Evolutionary conservation across 2,888 invertebrate genomes (phyloP).

Genomic region (Synergus gifuensis): DNA sequence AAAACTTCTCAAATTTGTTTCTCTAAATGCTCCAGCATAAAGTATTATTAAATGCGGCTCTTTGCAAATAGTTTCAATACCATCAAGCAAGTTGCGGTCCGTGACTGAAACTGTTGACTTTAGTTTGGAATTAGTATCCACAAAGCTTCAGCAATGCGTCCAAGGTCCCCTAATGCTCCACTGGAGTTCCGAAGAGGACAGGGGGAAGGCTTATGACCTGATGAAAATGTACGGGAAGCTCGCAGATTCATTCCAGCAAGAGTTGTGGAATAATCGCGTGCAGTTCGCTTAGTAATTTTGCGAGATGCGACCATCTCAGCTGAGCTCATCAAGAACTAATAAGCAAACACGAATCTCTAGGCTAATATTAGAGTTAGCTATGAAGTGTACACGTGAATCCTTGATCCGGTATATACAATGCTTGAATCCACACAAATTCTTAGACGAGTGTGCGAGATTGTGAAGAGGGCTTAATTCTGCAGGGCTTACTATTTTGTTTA

Average conservation of each 20-base stretch:
- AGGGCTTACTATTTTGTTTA: neutral
- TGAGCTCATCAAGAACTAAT: slow-evolving; percentile 53
- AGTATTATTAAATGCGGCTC: neutral
- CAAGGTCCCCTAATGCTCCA: neutral
- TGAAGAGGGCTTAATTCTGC: slow-evolving; percentile 5
- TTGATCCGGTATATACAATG: slow-evolving; percentile 36
- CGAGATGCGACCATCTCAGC: slow-evolving; percentile 49
- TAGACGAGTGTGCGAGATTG: neutral
- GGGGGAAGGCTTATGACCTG: slow-evolving; percentile 22
- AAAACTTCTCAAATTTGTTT: neutral
- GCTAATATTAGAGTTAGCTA: slow-evolving; percentile 51
- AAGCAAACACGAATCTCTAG: slow-evolving; percentile 55
- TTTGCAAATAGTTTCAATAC: neutral
- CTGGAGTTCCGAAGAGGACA: neutral
- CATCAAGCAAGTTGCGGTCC: neutral
- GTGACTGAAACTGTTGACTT: neutral
- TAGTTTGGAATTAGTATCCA: slow-evolving; percentile 4
- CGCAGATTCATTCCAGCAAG: slow-evolving; percentile 42
- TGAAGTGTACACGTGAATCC: slow-evolving; percentile 42
- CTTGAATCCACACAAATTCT: neutral
- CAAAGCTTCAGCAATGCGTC: neutral
- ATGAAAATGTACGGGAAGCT: slow-evolving; percentile 21
- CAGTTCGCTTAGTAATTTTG: slow-evolving; percentile 48
- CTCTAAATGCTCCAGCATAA: neutral
- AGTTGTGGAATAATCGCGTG: slow-evolving; percentile 44